A percentile compares a stretch with the other conserved stretches of the same genome.
Conservation (phyloP, 2,888 invertebrate species). For the Lithophane leautieri region DNA sequence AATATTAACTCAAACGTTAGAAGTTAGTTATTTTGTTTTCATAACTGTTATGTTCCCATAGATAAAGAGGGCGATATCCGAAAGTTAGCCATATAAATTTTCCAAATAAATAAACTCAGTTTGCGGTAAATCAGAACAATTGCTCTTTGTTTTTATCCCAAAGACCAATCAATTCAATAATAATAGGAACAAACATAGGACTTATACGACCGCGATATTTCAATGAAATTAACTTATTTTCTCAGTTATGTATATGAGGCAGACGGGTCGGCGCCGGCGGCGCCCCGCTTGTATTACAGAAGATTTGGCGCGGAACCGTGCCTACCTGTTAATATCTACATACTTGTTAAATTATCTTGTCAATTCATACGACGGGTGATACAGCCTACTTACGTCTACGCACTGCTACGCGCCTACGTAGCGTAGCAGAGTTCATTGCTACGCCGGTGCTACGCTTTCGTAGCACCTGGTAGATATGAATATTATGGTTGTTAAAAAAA, state of each 20-base stretch:
- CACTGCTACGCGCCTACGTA: slow-evolving; percentile 47
- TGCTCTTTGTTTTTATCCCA: slow-evolving; percentile 2
- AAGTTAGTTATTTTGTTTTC: neutral
- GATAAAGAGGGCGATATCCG: neutral
- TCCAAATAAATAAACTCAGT: neutral
- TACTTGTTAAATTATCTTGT: slow-evolving; percentile 68
- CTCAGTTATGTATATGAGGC: slow-evolving; percentile 76
- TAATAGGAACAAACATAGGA: slow-evolving; percentile 68
- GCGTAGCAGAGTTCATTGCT: slow-evolving; percentile 55
- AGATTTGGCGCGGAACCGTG: slow-evolving; percentile 58
- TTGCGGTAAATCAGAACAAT: slow-evolving; percentile 39
- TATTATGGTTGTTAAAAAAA: neutral
- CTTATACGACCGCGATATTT: slow-evolving; percentile 78
- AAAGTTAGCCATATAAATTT: neutral
- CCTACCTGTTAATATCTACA: slow-evolving; percentile 65
- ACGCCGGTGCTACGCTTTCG: slow-evolving; percentile 63
- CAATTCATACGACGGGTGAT: slow-evolving; percentile 65
- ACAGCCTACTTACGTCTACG: slow-evolving; percentile 52
- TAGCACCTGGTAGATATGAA: neutral
- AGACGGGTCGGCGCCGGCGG: slow-evolving; percentile 81
- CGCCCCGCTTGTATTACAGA: slow-evolving; percentile 71
- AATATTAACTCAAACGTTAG: neutral
- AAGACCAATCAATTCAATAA: slow-evolving; percentile 62
- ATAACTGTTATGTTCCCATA: neutral
- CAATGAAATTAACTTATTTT: slow-evolving; percentile 83